A percentile compares a stretch with the other conserved stretches of the same genome.
Evolutionary conservation across 2,113 vertebrate genomes (phyloP).

Genomic region (Campylomormyrus numenius): DNA sequence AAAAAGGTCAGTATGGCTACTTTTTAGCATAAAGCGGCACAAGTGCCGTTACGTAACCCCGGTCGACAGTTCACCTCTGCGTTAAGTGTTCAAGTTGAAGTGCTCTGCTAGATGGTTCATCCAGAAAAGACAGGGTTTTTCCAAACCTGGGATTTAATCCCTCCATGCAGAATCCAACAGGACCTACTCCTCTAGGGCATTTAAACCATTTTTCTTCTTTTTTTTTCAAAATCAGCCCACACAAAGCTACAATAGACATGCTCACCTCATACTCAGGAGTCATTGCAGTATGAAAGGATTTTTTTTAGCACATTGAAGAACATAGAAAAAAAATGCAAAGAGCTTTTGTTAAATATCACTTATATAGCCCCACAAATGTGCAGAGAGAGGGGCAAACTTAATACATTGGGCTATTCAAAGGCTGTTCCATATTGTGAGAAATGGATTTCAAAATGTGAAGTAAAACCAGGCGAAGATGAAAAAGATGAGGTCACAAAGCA

Average conservation of each 20-base stretch:
- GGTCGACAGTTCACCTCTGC: not conserved
- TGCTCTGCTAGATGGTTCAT: not conserved
- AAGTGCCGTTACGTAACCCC: conserved; percentile 4
- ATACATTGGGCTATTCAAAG: not conserved
- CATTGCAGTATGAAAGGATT: not conserved
- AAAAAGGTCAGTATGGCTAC: not conserved
- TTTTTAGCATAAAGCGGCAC: not conserved
- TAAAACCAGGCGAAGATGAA: not conserved
- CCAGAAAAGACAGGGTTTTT: conserved; percentile 9
- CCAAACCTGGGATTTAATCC: not conserved
- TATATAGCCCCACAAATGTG: not conserved
- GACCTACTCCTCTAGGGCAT: conserved; percentile 8
- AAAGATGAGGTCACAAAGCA: not conserved
- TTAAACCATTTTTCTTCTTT: not conserved
- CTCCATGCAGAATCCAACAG: not conserved
- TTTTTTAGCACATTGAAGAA: not conserved
- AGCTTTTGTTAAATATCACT: not conserved
- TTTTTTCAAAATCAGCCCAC: not conserved
- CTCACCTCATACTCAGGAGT: not conserved
- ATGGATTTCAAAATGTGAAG: not conserved
- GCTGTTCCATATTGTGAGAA: not conserved
- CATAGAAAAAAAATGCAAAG: not conserved
- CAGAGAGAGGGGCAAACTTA: not conserved
- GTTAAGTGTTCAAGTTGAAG: not conserved
- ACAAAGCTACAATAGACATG: not conserved